Base-by-base conservation (phyloP, 2,888 invertebrate species). In the Drosophila flavopinicola region DNA sequence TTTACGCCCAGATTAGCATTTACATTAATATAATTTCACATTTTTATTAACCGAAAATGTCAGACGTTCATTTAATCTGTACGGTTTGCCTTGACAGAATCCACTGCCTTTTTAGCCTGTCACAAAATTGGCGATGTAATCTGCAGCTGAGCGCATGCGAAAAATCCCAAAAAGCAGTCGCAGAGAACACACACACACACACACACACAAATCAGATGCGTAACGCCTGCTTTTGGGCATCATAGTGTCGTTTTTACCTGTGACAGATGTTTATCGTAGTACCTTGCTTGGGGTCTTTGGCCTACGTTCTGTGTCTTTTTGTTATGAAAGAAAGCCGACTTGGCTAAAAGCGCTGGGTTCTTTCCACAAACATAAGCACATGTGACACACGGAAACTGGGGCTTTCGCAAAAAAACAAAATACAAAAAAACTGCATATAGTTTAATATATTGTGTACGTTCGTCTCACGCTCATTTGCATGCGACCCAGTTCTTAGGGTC, bases 1-100 rank as follows among this genome's bases (percentile, higher is more conserved):
- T 79, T 85, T 85, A 83, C 85, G 63, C 76, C 65, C 83, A 75
- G 83, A 82, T 79, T 85, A 82, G 60, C 79, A 63, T 79, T 85
- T 66, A 72, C 75, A 75, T 75, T 85, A 75, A 85, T 68, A 78
- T 78, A 66, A 85, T 79, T 85, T 85, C 68, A 85, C 71, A 79
- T 71, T 80, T 78, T 80, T 73, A 77, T 85, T 67, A 80, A 74
- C 47, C 56, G 27, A 77, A 60, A 75, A 58, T 66, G 64, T 71
- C 83, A 64, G 61, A 25, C 35, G 41, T 38, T 38, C 33, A 49
- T 32, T 35, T 39, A 9, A 27, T 38, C 33, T 61, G 52, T 44
- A 27, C 20, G 41, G 61, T 29, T 71, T 49, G 49, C 71, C 71
- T 74, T 74, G 74, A 67, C 52, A 47, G 32, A 45, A 45, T 29